phyloP scores from a whole-genome alignment of 2,888 invertebrate genomes.

The Drosophila hamatofila region DNA sequence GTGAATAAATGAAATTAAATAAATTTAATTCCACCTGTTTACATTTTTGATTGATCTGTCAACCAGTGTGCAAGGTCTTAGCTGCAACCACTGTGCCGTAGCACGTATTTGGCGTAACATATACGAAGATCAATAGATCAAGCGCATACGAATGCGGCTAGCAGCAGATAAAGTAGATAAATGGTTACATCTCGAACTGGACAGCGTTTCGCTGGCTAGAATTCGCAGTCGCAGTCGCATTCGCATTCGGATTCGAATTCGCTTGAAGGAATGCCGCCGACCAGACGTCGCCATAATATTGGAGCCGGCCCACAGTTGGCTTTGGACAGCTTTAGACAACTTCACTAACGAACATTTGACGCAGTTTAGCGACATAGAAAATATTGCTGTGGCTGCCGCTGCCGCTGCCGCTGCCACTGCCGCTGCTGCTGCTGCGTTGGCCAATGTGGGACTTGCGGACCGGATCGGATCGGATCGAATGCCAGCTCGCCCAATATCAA shows the following conservation, averaged over 20 bases:
- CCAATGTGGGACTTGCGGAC: constrained; percentile 41
- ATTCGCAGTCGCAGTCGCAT: constrained; percentile 15
- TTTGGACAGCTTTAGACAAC: constrained; percentile 28
- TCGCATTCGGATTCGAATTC: constrained; percentile 24
- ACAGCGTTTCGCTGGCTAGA: constrained; percentile 47
- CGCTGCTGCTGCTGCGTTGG: constrained; percentile 16
- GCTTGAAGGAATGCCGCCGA: constrained; percentile 68
- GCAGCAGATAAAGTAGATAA: constrained; percentile 53
- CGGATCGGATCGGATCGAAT: constrained; percentile 17
- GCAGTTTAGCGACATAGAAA: constrained; percentile 55
- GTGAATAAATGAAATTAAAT: too few species aligned
- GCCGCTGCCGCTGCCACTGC: neutral
- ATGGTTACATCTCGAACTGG: constrained; percentile 71
- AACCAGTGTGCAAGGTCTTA: too few species aligned
- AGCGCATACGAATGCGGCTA: constrained; percentile 70
- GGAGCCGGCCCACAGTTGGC: constrained; percentile 38
- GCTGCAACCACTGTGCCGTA: too few species aligned
- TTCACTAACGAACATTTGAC: constrained; percentile 47
- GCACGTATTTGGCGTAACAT: constrained; percentile 53
- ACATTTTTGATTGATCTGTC: neutral
- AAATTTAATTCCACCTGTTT: neutral
- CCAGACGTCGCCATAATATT: constrained; percentile 70
- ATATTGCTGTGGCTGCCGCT: constrained; percentile 4
- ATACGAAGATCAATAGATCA: constrained; percentile 80
- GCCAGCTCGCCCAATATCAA: constrained; percentile 73